These are phyloP conservation scores for Lordiphosa mommai DNA, from an alignment of 1,140 invertebrate genomes.

Conservation along the genomic window DNA sequence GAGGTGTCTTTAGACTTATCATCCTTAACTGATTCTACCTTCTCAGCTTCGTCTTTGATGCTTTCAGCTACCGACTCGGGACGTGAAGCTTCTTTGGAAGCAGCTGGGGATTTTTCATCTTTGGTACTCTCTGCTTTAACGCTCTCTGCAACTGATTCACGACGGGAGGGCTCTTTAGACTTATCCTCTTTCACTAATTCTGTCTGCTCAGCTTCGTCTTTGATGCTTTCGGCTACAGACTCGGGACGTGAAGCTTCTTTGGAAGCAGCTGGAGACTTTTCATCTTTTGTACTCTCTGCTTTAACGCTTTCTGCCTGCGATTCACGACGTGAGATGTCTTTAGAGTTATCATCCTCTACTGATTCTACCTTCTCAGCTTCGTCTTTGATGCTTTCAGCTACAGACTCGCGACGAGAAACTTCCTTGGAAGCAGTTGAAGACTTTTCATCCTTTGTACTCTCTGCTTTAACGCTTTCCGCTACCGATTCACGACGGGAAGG, in stretches of 20 bases:
- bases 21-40: no score
- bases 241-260: conserved; percentile 26
- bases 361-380: conserved; percentile 6
- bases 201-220: no score
- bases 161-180: no score
- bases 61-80: neutral
- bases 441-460: conserved; percentile 28
- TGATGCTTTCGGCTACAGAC: no score
- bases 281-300: conserved; percentile 8
- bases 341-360: conserved; percentile 4
- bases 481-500: neutral
- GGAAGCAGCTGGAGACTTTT: conserved; percentile 25
- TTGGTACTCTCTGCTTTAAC: no score
- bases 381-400: conserved; percentile 13
- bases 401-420: conserved; percentile 23
- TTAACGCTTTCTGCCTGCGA: conserved; percentile 13
- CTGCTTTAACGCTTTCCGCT: neutral
- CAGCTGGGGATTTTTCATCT: conserved; percentile 24
- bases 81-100: neutral
- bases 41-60: no score
- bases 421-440: conserved; percentile 19
- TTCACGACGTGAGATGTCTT: conserved; percentile 4
- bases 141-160: no score
- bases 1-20: no score
- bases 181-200: no score